Percentiles rank a stretch among this genome's conserved stretches.
Evolutionary conservation across 2,888 invertebrate genomes (phyloP).

Genomic region (Chesias legatella): DNA sequence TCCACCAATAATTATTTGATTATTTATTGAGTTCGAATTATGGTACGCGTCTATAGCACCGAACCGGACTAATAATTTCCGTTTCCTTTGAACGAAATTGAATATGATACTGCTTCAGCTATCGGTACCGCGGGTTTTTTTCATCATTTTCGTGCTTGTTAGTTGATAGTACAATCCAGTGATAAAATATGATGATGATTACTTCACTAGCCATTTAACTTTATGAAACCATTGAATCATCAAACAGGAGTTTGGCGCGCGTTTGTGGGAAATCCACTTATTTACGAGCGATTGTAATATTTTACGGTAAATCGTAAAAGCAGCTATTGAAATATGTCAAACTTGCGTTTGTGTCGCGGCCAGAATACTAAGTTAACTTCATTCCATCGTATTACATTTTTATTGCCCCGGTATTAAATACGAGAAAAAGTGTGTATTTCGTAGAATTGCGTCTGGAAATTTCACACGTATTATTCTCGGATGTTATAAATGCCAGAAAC

Average conservation of each 20-base stretch:
- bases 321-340: constrained; percentile 55
- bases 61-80: too few relatives aligned
- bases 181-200: too few relatives aligned
- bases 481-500: too few relatives aligned
- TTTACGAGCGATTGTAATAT: constrained; percentile 61
- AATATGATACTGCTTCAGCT: too few relatives aligned
- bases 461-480: too few relatives aligned
- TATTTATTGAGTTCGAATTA: too few relatives aligned
- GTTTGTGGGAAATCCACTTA: constrained; percentile 48
- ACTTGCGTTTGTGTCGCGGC: constrained; percentile 51
- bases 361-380: constrained; percentile 46
- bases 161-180: too few relatives aligned
- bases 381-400: constrained; percentile 42
- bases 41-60: too few relatives aligned
- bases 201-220: constrained; percentile 1
- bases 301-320: constrained; percentile 61
- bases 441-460: constrained; percentile 1
- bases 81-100: too few relatives aligned
- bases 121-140: too few relatives aligned
- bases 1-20: too few relatives aligned
- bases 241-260: constrained; percentile 31
- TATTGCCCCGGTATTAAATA: constrained; percentile 36
- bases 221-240: constrained; percentile 17
- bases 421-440: constrained; percentile 31
- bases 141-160: too few relatives aligned